Conservation (phyloP, 2,888 invertebrate genomes). For the Operophtera brumata region DNA sequence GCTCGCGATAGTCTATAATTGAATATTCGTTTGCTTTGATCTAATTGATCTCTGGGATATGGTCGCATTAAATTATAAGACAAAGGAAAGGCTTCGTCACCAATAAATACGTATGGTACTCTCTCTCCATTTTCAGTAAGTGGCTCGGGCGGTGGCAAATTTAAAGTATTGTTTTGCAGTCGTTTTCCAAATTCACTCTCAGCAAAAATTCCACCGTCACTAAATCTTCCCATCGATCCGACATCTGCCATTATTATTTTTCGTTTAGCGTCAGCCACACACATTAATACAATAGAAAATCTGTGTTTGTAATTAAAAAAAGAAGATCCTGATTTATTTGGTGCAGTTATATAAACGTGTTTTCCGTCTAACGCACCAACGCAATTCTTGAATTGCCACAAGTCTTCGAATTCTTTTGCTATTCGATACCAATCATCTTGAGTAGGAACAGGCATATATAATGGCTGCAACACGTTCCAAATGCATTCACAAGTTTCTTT, state of each 20-base stretch:
- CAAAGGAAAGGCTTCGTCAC: slow-evolving; percentile 26
- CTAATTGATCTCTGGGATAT: slow-evolving; percentile 14
- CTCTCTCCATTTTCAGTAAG: slow-evolving; percentile 9
- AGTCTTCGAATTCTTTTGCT: neutral
- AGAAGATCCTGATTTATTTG: slow-evolving; percentile 19
- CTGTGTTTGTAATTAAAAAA: slow-evolving; percentile 26
- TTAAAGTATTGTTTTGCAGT: slow-evolving; percentile 3
- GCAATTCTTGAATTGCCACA: slow-evolving; percentile 18
- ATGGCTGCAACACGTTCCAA: slow-evolving; percentile 9
- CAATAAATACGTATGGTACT: slow-evolving; percentile 21
- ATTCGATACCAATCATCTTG: neutral
- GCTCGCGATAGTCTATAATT: slow-evolving; percentile 21
- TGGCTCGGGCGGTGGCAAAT: slow-evolving; percentile 9
- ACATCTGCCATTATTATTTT: slow-evolving; percentile 22
- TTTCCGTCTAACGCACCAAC: slow-evolving; percentile 20
- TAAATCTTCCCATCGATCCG: slow-evolving; percentile 20
- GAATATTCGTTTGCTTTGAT: slow-evolving; percentile 10
- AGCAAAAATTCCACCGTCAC: slow-evolving; percentile 9
- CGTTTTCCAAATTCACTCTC: slow-evolving; percentile 12
- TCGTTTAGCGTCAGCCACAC: slow-evolving; percentile 16
- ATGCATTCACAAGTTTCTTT: slow-evolving; percentile 7
- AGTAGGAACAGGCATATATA: slow-evolving; percentile 1
- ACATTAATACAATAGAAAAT: slow-evolving; percentile 22
- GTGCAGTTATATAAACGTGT: slow-evolving; percentile 9
- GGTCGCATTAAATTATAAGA: slow-evolving; percentile 17